Conservation (phyloP, 2,888 invertebrate species). For the Leucophenga maculata region DNA sequence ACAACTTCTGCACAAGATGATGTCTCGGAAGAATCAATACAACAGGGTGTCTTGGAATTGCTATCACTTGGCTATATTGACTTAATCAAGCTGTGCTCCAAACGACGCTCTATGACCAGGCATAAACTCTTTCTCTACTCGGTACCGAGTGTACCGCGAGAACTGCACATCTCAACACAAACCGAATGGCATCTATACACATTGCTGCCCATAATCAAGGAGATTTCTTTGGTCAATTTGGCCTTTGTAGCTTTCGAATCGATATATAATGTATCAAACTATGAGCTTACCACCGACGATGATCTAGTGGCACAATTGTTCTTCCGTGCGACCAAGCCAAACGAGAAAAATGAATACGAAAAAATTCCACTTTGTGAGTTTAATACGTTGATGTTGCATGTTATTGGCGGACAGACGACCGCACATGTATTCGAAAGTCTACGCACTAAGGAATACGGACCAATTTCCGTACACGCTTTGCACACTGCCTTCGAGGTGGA, state of each 20-base stretch:
- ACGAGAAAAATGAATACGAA: constrained; percentile 36
- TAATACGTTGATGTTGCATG: constrained; percentile 28
- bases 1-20: background rate
- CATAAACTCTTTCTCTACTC: constrained; percentile 47
- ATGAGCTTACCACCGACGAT: constrained; percentile 30
- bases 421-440: constrained; percentile 50
- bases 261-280: constrained; percentile 51
- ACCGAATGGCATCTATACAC: constrained; percentile 63
- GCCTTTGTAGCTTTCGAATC: constrained; percentile 58
- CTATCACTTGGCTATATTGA: constrained; percentile 49
- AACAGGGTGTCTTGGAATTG: constrained; percentile 28
- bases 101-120: constrained; percentile 42
- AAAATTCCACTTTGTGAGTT: constrained; percentile 47
- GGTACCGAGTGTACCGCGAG: constrained; percentile 41
- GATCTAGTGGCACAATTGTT: constrained; percentile 37
- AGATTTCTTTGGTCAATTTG: constrained; percentile 51
- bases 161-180: constrained; percentile 40
- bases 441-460: constrained; percentile 5
- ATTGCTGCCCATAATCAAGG: constrained; percentile 55
- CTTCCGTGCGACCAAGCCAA: constrained; percentile 45
- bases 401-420: constrained; percentile 44
- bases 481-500: constrained; percentile 42
- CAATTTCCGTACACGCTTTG: background rate
- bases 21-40: background rate
- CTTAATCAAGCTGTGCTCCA: constrained; percentile 48